Evolutionary conservation across 1,140 invertebrate species (phyloP).

Genomic region (Macrobrachium nipponense): DNA sequence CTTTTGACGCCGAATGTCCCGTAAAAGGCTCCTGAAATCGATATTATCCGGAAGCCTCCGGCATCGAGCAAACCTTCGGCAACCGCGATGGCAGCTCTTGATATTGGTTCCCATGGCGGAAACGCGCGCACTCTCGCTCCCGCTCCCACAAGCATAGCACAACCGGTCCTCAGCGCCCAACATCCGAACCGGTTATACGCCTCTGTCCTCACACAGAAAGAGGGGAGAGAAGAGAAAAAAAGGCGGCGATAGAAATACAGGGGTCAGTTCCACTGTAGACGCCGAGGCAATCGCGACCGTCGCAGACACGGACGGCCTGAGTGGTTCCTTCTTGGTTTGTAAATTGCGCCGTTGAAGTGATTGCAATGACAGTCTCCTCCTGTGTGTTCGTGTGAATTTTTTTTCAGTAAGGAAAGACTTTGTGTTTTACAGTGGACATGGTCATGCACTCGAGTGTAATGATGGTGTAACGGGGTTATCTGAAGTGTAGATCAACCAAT

Average conservation of each 20-base stretch:
- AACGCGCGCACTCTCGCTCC: constrained; percentile 54
- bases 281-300: not conserved
- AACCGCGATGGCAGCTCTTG: constrained; percentile 53
- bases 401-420: no score
- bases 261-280: not conserved
- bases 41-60: constrained; percentile 24
- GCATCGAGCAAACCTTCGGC: constrained; percentile 37
- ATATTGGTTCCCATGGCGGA: constrained; percentile 63
- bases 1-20: no score
- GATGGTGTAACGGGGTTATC: no score
- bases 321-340: no score
- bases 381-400: no score
- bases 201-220: constrained; percentile 21
- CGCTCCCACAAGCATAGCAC: constrained; percentile 56
- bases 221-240: constrained; percentile 20
- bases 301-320: no score
- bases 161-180: constrained; percentile 54
- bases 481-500: no score
- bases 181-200: constrained; percentile 63
- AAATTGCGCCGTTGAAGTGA: no score
- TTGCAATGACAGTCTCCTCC: no score
- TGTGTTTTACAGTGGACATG: no score
- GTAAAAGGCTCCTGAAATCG: not conserved
- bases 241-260: constrained; percentile 30
- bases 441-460: no score